Base-by-base conservation (phyloP, 2,888 invertebrate species). In the Drosophila mimetica region DNA sequence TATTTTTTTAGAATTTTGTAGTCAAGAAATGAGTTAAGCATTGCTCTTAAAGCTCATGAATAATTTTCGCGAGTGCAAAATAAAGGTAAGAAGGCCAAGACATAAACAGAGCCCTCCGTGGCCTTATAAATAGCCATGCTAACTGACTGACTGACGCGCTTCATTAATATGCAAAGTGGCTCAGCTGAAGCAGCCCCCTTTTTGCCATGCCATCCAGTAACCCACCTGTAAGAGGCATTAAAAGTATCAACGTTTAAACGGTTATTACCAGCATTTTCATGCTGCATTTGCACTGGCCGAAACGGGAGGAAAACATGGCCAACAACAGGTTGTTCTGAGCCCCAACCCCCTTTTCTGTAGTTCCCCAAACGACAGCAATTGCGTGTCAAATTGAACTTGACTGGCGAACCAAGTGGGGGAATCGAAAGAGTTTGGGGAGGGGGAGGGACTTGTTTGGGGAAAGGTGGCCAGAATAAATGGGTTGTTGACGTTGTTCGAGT, bases 161-260 rank as follows among this genome's bases (percentile, higher is more conserved):
- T 80, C 88, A 85, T 85, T 80, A 87, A 77, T 73, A 85, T 85
- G 88, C 88, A 88, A 87, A 85, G 80, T 77, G 80, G 51, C 72
- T 41, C 41, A 66, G 53, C 60, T 41, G 47, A 25, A 8, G 32
- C 55, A 18, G 8, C 28, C 28, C 18, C 32, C 18, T 46, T 46
- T 11, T 25, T 48, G n/a, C n/a, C n/a, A n/a, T 25, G n/a, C 34
- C 25, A 28, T 36, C n/a, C 11, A 16, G 34, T 20, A 13, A 51
- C 37, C 37, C 63, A 51, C 51, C 66, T 57, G 47, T 48, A 63
- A 37, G 51, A 18, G 36, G 41, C 67, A 66, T 72, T 48, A 75
- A 67, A 69, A 74, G 61, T 77, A 75, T 76, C 74, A 79, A 71
- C 88, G 74, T 73, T 86, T 88, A 79, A 88, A 83, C 86, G 85